phyloP scores from a whole-genome alignment of 2,113 vertebrate species.

The Acrocephalus arundinaceus region DNA sequence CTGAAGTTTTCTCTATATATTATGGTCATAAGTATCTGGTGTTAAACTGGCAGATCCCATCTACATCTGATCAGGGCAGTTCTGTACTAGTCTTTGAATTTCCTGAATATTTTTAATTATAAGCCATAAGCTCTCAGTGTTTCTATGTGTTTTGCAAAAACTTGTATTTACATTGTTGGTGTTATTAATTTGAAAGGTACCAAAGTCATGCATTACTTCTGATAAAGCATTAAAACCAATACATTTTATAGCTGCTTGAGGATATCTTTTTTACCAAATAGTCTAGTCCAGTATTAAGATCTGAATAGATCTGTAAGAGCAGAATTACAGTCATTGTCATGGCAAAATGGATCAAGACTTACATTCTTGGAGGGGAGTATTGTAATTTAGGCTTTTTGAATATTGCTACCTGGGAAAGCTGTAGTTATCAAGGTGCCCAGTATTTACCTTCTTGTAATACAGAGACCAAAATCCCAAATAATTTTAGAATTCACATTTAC shows the following conservation, averaged over 20 bases:
- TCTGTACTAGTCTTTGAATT: background rate
- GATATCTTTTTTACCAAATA: background rate
- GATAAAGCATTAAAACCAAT: background rate
- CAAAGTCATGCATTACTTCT: background rate
- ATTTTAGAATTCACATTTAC: background rate
- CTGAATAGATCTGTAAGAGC: background rate
- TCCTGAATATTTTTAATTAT: background rate
- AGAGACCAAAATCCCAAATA: background rate
- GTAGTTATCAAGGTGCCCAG: background rate
- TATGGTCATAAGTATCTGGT: background rate
- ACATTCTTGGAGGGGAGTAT: background rate
- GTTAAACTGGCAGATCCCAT: background rate
- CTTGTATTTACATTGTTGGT: background rate
- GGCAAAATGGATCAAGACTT: background rate
- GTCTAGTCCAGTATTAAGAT: background rate
- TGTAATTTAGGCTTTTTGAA: background rate
- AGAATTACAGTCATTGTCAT: background rate
- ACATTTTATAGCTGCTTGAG: background rate
- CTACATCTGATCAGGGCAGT: background rate
- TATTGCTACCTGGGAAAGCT: background rate
- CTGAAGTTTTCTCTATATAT: background rate
- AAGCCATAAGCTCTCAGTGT: background rate
- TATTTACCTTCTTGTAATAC: background rate
- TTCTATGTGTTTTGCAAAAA: background rate
- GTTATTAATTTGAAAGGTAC: background rate